Conservation (phyloP, 2,888 invertebrate species). For the Megastigmus dorsalis region DNA sequence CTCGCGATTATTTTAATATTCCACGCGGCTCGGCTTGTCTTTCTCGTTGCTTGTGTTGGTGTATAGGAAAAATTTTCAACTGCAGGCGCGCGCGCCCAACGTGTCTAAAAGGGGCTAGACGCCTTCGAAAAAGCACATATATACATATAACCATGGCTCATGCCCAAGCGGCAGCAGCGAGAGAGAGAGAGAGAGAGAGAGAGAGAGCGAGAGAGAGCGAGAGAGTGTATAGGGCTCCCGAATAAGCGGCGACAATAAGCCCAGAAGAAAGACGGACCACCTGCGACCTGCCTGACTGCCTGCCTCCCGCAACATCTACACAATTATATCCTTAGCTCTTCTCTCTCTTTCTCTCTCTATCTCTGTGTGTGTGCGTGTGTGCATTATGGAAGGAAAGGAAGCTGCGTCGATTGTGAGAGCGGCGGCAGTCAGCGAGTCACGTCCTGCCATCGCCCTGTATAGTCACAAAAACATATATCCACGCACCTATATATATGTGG, state of each 20-base stretch:
- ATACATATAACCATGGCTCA: too few species aligned
- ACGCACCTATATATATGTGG: too few species aligned
- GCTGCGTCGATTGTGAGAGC: background rate
- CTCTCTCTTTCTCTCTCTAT: too few species aligned
- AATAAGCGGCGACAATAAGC: conserved; percentile 33
- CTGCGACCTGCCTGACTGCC: conserved; percentile 45
- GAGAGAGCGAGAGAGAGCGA: conserved; percentile 15
- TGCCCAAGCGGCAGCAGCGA: background rate
- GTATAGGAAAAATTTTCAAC: conserved; percentile 28
- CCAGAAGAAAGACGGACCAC: conserved; percentile 43
- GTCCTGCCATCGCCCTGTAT: too few species aligned
- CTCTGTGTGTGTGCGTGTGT: background rate
- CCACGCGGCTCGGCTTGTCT: too few species aligned
- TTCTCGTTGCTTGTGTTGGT: too few species aligned
- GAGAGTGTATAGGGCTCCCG: background rate
- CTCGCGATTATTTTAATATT: conserved; percentile 49
- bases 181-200: conserved; percentile 27
- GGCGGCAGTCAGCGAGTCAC: background rate
- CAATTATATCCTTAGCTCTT: too few species aligned
- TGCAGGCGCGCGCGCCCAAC: conserved; percentile 22
- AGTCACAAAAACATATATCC: too few species aligned
- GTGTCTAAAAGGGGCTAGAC: too few species aligned
- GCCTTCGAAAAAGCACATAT: background rate
- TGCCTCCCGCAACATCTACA: too few species aligned
- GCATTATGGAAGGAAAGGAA: background rate